Base-by-base conservation (phyloP, 2,888 invertebrate genomes). In the Anthophora plumipes region DNA sequence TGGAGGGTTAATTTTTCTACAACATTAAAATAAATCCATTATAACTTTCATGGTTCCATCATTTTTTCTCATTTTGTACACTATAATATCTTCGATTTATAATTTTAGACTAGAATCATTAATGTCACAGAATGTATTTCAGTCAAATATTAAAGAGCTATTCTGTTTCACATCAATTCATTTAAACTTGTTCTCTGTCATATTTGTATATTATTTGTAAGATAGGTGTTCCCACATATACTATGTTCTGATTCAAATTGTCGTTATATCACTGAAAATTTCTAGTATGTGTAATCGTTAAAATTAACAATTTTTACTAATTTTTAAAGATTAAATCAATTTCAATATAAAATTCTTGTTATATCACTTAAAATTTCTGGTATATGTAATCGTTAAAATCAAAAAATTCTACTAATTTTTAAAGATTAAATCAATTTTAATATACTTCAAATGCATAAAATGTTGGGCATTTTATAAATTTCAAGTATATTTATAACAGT, bases 401-500 rank as follows among this genome's bases (percentile, higher is more conserved):
- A 52, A n/a, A n/a, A 25, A 20, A 31, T 25, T 46, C 7, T 20
- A 12, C n/a, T 48, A 3, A 25, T 25, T 25, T 60, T 17, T 31
- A 17, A 71, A 57, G 37, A 25, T 14, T 6, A 25, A 59, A 54
- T 43, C 5, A 54, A 60, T 14, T 31, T 63, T 31, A 61, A 39
- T 70, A 48, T 70, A 60, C 14, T 60, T 57, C 39, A 75, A 54
- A 69, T 73, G 60, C 39, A 80, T 74, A 50, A 63, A 74, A 52
- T 55, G 37, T 69, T 46, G 31, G 20, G 55, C 25, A 59, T 64
- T 85, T 31, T 70, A 64, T 61, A 67, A 69, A 66, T 54, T 31
- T 61, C 12, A 25, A 71, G 55, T 64, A 74, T 78, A 89, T 85
- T 80, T 82, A 83, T 69, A 84, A 70, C 69, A 73, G 85, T 86